A percentile compares a stretch with the other conserved stretches of the same genome.
phyloP scores from a whole-genome alignment of 35 echinoderm and acorn worm genomes.

The Ophioderma brevispina region DNA sequence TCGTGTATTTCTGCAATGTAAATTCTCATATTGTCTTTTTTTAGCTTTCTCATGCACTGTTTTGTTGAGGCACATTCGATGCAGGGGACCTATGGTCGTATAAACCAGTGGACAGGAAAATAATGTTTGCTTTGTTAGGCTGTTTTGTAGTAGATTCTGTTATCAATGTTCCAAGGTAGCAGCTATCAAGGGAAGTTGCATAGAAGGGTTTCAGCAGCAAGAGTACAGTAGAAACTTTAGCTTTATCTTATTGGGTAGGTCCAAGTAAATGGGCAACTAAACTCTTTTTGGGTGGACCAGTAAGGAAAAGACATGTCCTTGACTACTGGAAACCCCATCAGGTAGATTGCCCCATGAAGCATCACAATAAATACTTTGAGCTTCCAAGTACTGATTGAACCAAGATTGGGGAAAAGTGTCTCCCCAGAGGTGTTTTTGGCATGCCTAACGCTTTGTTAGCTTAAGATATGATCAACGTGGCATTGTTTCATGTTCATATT shows the following conservation, averaged over 20 bases:
- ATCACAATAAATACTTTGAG: conserved; percentile 7
- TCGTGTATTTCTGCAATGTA: background rate
- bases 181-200: background rate
- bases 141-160: background rate
- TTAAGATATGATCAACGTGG: conserved; percentile 24
- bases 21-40: too few species aligned
- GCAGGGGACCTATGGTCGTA: background rate
- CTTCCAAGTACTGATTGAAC: conserved; percentile 22
- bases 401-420: background rate
- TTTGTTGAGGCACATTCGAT: background rate
- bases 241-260: background rate
- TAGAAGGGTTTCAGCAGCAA: background rate
- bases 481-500: conserved; percentile 44
- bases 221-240: background rate
- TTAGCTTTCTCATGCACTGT: background rate
- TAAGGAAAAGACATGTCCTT: background rate
- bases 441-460: conserved; percentile 31
- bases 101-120: background rate
- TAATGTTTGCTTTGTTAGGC: background rate
- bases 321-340: background rate
- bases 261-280: background rate
- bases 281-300: background rate
- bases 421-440: background rate
- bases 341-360: background rate
- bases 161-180: background rate